These are phyloP conservation scores for Streblospio benedicti DNA, from an alignment of 1,140 invertebrate species.

Conservation along the genomic window DNA sequence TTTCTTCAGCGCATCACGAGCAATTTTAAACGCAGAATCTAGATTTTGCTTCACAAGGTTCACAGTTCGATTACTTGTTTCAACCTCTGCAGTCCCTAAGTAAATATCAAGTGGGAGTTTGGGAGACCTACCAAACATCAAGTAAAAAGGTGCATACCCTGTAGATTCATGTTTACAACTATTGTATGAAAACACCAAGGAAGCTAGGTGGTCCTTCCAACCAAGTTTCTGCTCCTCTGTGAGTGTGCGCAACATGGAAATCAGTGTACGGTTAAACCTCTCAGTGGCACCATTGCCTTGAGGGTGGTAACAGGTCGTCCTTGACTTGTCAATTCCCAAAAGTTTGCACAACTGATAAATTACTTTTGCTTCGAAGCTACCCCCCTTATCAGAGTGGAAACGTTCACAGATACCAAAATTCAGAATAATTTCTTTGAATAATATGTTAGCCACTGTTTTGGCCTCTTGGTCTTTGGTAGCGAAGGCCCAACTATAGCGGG, in stretches of 20 bases:
- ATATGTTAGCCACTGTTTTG: constrained; percentile 32
- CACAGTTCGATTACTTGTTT: too few species aligned
- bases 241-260: constrained; percentile 10
- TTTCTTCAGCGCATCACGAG: background rate
- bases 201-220: constrained; percentile 9
- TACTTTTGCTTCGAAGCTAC: background rate
- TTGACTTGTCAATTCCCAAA: background rate
- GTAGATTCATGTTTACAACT: constrained; percentile 22
- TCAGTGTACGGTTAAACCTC: background rate
- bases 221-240: constrained; percentile 4
- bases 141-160: constrained; percentile 22
- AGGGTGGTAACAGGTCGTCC: background rate
- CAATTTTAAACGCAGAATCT: background rate
- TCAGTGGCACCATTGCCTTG: constrained; percentile 1
- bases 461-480: constrained; percentile 42
- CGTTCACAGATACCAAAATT: constrained; percentile 38
- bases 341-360: background rate
- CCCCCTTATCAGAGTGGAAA: background rate
- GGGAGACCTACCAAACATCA: constrained; percentile 28
- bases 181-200: constrained; percentile 19
- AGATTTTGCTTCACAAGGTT: background rate
- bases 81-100: constrained; percentile 12
- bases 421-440: constrained; percentile 36
- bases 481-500: constrained; percentile 39
- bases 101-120: constrained; percentile 18